These are phyloP conservation scores for Caenorhabditis tropicalis DNA, from an alignment of 1,140 invertebrate genomes.

Conservation along the genomic window DNA sequence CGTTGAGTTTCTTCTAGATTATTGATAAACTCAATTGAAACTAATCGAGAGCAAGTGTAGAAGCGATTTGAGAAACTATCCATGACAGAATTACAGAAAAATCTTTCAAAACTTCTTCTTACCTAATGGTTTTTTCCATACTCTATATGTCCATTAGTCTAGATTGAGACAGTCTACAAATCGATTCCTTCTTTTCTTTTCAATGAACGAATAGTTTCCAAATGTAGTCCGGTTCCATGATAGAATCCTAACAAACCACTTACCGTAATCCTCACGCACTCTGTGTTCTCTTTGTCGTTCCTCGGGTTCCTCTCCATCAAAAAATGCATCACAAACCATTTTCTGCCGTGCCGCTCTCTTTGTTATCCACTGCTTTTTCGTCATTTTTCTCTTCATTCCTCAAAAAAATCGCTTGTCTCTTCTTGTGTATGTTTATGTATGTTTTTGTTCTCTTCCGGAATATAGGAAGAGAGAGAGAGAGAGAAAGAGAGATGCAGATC, in stretches of 20 bases:
- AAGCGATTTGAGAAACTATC: no score
- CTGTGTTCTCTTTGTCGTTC: not conserved
- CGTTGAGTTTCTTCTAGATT: not conserved
- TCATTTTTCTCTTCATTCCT: not conserved
- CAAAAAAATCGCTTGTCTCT: constrained; percentile 1
- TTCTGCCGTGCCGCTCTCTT: not conserved
- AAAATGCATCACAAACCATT: not conserved
- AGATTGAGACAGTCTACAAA: not conserved
- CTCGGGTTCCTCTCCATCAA: not conserved
- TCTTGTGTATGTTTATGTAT: constrained; percentile 33
- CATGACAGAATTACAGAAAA: no score
- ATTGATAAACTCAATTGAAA: no score
- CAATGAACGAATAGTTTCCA: not conserved
- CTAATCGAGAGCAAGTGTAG: no score
- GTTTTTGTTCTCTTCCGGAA: constrained; percentile 43
- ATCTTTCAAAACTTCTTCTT: no score
- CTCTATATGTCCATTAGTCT: not conserved
- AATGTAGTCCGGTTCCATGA: constrained; percentile 30
- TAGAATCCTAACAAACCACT: not conserved
- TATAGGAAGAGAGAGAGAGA: not conserved
- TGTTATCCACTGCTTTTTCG: constrained; percentile 20
- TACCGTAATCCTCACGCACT: constrained; percentile 39
- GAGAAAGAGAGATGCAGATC: not conserved
- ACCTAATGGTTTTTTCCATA: no score
- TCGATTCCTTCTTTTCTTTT: not conserved